Base-by-base conservation (phyloP, 1,140 invertebrate species). In the Drosophila kohkoa region DNA sequence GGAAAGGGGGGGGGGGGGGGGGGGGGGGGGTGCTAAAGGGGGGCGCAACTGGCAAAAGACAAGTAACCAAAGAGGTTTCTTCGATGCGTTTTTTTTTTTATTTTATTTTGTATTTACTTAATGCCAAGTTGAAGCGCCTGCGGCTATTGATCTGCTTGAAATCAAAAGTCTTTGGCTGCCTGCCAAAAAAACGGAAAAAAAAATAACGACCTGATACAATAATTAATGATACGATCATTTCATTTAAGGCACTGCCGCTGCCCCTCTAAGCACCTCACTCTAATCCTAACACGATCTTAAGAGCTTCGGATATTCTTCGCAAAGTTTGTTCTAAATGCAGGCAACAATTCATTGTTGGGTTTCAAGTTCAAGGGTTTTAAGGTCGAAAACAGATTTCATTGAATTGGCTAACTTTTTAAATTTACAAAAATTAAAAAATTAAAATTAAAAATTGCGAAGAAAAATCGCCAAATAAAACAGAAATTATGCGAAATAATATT, bases 61-160 rank as follows among this genome's bases (percentile, higher is more conserved):
- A 74, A 71, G 52, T 49, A 16, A 49, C 10, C 62, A 57, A 57
- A 63, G 52, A 69, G 28, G 41, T 69, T 62, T 54, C 32, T 16
- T 41, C 46, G 41, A 43, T 43, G 4, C 35, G 6, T 25, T 20
- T 48, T 52, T 65, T 35, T 35, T 35, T 3, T 13, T 8, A 15
- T 58, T 51, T 30, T 32, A 30, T 58, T 51, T 30, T 32, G 13
- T 57, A 57, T 57, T 57, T 59, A 59, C 43, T 64, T 64, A 49
- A 46, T 49, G 81, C 77, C 80, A 82, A 76, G 71, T 79, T 82
- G 79, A 58, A 74, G 52, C 55, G 74, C 90, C 87, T 55, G 57
- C 73, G 76, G 90, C 83, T 92, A 91, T 92, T 92, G 83, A 91
- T 90, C 85, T 88, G 90, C 80, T 87, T 67, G 90, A 92, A 90